Evolutionary conservation across 2,797 vertebrate species (phyloP).

Genomic region (Clarias platycephalus): DNA sequence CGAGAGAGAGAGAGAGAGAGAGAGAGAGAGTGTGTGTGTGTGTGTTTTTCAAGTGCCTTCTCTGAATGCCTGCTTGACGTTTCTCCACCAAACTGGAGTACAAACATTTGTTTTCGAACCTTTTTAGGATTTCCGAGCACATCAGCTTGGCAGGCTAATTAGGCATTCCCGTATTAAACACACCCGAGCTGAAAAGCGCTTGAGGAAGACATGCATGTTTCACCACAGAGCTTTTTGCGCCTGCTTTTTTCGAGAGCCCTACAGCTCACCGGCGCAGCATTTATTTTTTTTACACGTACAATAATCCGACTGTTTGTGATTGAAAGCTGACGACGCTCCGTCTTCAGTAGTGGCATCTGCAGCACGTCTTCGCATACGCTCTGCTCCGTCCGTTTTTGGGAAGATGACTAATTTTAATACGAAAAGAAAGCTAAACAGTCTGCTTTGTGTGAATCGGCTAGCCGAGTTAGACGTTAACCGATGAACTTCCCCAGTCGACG

Average conservation of each 20-base stretch:
- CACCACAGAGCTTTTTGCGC: neutral
- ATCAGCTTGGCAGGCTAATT: neutral
- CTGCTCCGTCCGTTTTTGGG: conserved; percentile 53
- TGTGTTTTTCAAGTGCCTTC: conserved; percentile 17
- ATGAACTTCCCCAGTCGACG: conserved; percentile 10
- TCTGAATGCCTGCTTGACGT: conserved; percentile 6
- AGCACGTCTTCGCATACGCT: conserved; percentile 45
- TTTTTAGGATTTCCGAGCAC: neutral
- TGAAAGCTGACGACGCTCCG: conserved; percentile 39
- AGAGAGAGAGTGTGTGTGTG: neutral
- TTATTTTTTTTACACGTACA: neutral
- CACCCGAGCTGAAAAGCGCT: neutral
- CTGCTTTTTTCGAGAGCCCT: conserved; percentile 6
- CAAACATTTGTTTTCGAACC: conserved; percentile 18
- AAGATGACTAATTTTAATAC: conserved; percentile 52
- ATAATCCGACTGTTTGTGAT: conserved; percentile 19
- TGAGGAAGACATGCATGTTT: neutral
- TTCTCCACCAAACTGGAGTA: conserved; percentile 15
- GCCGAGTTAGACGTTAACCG: conserved; percentile 28
- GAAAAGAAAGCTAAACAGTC: conserved; percentile 34
- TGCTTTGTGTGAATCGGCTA: conserved; percentile 30
- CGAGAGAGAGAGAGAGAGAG: neutral
- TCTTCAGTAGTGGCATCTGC: conserved; percentile 51
- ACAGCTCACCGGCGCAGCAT: neutral
- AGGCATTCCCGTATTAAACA: neutral